phyloP scores from a whole-genome alignment of 2,888 invertebrate genomes.

The Diachrysia chrysitis region DNA sequence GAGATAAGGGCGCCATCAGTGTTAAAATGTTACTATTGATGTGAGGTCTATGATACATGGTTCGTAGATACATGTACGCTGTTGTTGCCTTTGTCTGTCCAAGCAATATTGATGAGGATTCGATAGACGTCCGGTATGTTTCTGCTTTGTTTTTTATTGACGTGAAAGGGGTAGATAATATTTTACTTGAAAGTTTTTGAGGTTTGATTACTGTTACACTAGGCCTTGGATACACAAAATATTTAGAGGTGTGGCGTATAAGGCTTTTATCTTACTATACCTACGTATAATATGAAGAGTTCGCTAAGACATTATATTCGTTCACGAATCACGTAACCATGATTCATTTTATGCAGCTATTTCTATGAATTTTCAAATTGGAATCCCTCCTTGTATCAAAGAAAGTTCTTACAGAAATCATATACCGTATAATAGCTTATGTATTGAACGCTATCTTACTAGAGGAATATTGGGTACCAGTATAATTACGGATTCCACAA shows the following conservation, averaged over 20 bases:
- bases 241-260: no score
- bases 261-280: no score
- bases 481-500: background rate
- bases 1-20: background rate
- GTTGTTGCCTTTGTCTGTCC: background rate
- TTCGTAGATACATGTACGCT: background rate
- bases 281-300: no score
- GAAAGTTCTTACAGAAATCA: no score
- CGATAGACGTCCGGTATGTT: background rate
- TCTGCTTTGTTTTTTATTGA: background rate
- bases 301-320: no score
- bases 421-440: no score
- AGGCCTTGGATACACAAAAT: no score
- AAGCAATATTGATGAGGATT: slow-evolving; percentile 1
- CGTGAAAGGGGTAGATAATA: background rate
- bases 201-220: background rate
- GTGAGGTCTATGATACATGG: background rate
- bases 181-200: background rate
- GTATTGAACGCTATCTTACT: background rate
- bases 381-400: no score
- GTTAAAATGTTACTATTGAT: background rate
- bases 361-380: no score
- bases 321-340: no score
- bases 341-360: no score
- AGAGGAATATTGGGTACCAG: background rate